A percentile compares a stretch with the other conserved stretches of the same genome.
Evolutionary conservation across 1,140 invertebrate genomes (phyloP).

Genomic region (Littorina saxatilis): DNA sequence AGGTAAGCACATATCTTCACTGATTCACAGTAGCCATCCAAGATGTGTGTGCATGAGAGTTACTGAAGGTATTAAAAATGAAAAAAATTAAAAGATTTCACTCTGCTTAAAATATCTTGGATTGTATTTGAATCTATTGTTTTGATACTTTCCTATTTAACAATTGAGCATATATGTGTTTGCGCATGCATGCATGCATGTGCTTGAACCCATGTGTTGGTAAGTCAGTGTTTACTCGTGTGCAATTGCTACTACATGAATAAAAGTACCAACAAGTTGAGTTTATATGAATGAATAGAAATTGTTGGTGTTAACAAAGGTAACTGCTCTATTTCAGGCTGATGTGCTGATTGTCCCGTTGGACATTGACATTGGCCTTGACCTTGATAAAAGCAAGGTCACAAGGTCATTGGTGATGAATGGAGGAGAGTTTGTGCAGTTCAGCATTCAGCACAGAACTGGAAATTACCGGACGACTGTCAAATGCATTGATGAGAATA

Average conservation of each 20-base stretch:
- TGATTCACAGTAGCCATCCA: too few relatives aligned
- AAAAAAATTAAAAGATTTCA: too few relatives aligned
- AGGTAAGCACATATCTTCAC: too few relatives aligned
- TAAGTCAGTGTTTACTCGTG: not conserved
- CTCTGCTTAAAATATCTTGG: too few relatives aligned
- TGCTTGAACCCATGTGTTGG: not conserved
- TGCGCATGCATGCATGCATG: not conserved
- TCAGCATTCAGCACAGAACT: not conserved
- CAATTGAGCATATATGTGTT: too few relatives aligned
- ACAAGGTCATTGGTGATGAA: slow-evolving; percentile 5
- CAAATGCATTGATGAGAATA: not conserved
- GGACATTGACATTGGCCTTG: slow-evolving; percentile 18
- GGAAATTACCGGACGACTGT: not conserved
- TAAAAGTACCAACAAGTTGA: not conserved
- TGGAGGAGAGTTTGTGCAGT: not conserved
- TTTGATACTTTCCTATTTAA: too few relatives aligned
- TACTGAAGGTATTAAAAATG: too few relatives aligned
- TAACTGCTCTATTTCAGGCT: not conserved
- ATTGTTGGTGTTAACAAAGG: not conserved
- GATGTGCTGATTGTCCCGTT: slow-evolving; percentile 13
- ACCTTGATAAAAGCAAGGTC: not conserved
- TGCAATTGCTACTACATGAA: not conserved
- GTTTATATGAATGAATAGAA: not conserved
- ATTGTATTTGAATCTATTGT: too few relatives aligned
- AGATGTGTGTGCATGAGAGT: too few relatives aligned